Conservation (phyloP, 2,113 vertebrate species). For the Tyrannus savana region DNA sequence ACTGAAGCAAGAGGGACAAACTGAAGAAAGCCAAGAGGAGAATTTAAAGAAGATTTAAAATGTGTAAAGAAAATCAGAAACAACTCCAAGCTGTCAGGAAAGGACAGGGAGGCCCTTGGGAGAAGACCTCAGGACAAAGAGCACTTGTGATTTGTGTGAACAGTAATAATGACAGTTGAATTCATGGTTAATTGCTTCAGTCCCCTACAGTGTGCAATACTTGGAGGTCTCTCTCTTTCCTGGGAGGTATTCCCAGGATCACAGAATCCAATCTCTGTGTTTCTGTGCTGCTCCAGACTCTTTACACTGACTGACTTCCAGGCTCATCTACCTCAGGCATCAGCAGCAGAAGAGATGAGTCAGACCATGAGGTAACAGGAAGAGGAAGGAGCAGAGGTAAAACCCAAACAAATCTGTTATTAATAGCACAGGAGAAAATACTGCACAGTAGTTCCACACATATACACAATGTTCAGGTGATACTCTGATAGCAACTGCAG, state of each 20-base stretch:
- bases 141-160: background rate
- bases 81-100: background rate
- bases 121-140: background rate
- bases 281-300: background rate
- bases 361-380: background rate
- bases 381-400: constrained; percentile 29
- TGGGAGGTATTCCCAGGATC: background rate
- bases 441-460: background rate
- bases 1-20: background rate
- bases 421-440: background rate
- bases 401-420: constrained; percentile 5
- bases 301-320: background rate
- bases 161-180: background rate
- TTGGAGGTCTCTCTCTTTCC: background rate
- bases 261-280: background rate
- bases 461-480: background rate
- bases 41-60: background rate
- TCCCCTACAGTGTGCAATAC: background rate
- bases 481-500: background rate
- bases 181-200: background rate
- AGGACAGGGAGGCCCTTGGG: background rate
- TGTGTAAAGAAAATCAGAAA: background rate
- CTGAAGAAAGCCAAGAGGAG: background rate
- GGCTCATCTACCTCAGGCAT: background rate
- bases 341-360: background rate